Evolutionary conservation across 1,140 invertebrate genomes (phyloP), one percentile per base, ranked within the genome.

Genomic region (Tetragnatha versicolor): DNA sequence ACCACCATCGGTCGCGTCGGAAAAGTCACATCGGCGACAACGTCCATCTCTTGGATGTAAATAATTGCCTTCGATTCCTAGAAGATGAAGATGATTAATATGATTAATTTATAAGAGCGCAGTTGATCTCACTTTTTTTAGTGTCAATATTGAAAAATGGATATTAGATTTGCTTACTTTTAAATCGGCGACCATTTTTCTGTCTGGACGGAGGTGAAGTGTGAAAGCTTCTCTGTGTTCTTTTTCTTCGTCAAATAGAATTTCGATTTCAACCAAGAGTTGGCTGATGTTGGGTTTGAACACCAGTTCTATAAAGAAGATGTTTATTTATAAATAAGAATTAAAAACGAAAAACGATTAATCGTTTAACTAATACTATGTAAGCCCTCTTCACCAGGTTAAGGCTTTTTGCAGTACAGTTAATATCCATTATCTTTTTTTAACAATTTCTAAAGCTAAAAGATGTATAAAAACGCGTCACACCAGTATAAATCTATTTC

Each of bases 171-270:
- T 31, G 12, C 33, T 70, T 70, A 80, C 77, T 83, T 84, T 82
- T 35, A 86, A 80, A 60, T 84, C 83, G 14, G 85, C 85, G 0
- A 84, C 79, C 82, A 83, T 81, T 33, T 83, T 81, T 45, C 61
- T 77, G 69, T 85, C 83, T 12, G 82, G 76, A 39, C 80, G 81
- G 17, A 87, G 79, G 55, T 85, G 84, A 1, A 87, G 76, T 17
- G 83, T 85, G 76, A 87, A 87, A 22, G 83, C 82, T 79, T 87
- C 86, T 60, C 83, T 82, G 72, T 84, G 83, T 79, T 87, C 86
- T 63, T 82, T 84, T 31, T 84, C 77, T 10, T 61, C 80, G 70
- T 87, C 86, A 79, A 83, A 83, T 3, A 86, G 72, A 27, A 87
- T 85, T 68, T 85, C 83, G 20, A 87, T 79, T 37, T 86, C 83